Conservation (phyloP, 2,888 invertebrate species). For the Prosapia bicincta region DNA sequence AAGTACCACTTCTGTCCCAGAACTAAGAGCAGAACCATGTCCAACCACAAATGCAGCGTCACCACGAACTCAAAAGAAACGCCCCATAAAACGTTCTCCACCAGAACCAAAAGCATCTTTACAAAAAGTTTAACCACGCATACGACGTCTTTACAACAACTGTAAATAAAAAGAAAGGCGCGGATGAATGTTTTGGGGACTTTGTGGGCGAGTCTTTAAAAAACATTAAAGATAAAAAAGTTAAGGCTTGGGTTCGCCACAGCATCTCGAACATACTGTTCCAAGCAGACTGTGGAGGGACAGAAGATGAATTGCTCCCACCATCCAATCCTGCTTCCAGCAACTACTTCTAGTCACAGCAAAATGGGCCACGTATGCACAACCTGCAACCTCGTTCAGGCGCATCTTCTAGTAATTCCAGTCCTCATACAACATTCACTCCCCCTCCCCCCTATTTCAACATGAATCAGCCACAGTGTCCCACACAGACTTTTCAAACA, state of each 20-base stretch:
- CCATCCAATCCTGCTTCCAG: neutral
- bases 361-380: neutral
- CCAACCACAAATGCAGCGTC: too few species aligned
- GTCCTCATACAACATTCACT: too few species aligned
- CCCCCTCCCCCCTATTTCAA: neutral
- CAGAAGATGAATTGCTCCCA: neutral
- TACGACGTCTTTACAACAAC: neutral
- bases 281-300: neutral
- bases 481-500: too few species aligned
- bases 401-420: neutral
- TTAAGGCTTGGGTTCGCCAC: neutral
- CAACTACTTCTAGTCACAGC: neutral
- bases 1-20: too few species aligned
- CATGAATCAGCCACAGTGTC: neutral
- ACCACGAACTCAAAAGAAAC: neutral
- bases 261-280: neutral
- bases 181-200: conserved; percentile 6
- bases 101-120: neutral
- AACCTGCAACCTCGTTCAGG: neutral
- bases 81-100: neutral
- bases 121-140: neutral
- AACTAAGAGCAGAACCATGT: too few species aligned
- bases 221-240: neutral
- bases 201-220: conserved; percentile 1
- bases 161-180: neutral